Evolutionary conservation across 1,140 invertebrate genomes (phyloP).

Genomic region (Brachionus calyciflorus): DNA sequence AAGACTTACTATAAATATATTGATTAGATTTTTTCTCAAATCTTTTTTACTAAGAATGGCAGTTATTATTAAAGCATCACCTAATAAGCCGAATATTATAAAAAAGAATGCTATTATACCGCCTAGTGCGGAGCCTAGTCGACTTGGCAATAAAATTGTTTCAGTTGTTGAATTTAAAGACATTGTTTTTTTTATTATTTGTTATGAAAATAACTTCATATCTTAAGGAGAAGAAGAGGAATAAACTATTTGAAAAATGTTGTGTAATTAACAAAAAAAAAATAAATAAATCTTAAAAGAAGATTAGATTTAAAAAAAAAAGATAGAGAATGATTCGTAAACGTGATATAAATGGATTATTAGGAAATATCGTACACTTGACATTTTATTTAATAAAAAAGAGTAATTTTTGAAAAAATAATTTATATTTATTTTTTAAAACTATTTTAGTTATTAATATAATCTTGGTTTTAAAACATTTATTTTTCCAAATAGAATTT

Average conservation of each 20-base stretch:
- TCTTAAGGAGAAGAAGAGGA: no score
- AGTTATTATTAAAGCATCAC: constrained; percentile 16
- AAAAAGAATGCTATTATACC: constrained; percentile 37
- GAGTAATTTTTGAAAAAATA: background rate
- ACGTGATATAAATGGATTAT: no score
- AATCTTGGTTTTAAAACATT: no score
- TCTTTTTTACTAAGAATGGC: constrained; percentile 24
- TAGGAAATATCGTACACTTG: no score
- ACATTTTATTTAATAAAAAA: background rate
- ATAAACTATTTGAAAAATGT: no score
- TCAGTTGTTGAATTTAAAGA: background rate
- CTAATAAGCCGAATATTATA: constrained; percentile 29
- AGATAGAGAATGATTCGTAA: no score
- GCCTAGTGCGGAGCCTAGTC: constrained; percentile 26
- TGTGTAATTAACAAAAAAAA: no score
- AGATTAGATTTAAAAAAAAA: no score
- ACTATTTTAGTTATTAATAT: no score
- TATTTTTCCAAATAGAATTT: no score
- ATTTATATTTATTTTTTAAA: no score
- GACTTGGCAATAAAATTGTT: background rate
- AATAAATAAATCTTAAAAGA: no score
- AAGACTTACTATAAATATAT: constrained; percentile 49
- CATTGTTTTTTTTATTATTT: background rate
- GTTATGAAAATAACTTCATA: background rate
- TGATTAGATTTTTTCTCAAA: constrained; percentile 22